A percentile compares a stretch with the other conserved stretches of the same genome.
These are phyloP conservation scores for Heliconius hermathena DNA, from an alignment of 1,140 invertebrate genomes.

Conservation along the genomic window DNA sequence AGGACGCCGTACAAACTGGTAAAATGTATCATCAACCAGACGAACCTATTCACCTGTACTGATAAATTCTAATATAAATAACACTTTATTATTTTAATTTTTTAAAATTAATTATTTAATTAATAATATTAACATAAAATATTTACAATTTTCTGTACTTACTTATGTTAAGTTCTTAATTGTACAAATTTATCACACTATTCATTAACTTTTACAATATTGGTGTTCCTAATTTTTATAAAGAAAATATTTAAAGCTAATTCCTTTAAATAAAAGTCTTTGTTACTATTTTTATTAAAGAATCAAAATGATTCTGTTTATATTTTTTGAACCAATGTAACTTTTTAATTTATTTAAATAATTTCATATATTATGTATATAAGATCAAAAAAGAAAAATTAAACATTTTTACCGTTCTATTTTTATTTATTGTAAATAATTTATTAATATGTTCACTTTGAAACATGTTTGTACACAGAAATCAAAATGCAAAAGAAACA, in stretches of 20 bases:
- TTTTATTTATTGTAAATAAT: not conserved
- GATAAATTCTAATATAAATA: not conserved
- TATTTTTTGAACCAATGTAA: too few species aligned
- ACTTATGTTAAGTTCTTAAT: too few species aligned
- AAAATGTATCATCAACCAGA: slow-evolving; percentile 68
- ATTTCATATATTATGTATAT: too few species aligned
- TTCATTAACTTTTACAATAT: not conserved
- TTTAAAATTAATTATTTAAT: not conserved
- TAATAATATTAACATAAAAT: too few species aligned
- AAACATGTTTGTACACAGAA: not conserved
- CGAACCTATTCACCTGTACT: slow-evolving; percentile 8
- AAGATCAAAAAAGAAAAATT: not conserved
- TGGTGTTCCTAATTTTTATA: not conserved
- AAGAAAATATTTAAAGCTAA: too few species aligned
- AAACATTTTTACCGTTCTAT: not conserved
- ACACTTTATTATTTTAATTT: not conserved
- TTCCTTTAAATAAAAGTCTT: not conserved
- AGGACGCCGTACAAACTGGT: slow-evolving; percentile 70
- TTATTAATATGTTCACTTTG: not conserved
- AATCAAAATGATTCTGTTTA: too few species aligned
- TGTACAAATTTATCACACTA: too few species aligned
- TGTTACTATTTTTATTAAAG: not conserved
- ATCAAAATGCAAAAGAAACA: too few species aligned
- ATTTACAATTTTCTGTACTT: too few species aligned
- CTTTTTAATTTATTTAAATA: not conserved